phyloP scores from a whole-genome alignment of 1,140 invertebrate genomes.

The Bemisia tabaci region DNA sequence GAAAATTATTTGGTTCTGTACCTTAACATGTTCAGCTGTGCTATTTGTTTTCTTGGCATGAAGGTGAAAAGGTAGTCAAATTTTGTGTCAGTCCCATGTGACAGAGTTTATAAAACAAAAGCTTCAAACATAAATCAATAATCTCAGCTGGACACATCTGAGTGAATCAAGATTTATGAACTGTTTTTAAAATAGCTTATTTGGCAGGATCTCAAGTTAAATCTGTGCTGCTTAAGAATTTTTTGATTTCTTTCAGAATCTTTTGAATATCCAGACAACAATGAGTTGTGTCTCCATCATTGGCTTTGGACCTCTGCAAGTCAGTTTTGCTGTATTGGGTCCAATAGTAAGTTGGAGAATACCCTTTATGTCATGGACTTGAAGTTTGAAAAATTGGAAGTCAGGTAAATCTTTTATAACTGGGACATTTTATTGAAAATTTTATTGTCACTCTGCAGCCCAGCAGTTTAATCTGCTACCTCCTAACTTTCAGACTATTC shows the following conservation, averaged over 20 bases:
- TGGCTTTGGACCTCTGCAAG: background rate
- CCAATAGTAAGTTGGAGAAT: background rate
- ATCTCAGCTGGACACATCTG: constrained; percentile 6
- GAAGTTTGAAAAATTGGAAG: background rate
- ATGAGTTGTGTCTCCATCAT: background rate
- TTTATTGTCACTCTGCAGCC: no score
- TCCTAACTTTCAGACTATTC: no score
- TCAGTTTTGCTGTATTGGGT: background rate
- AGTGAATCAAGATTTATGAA: background rate
- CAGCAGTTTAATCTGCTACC: no score
- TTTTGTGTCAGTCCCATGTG: no score
- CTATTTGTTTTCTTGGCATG: no score
- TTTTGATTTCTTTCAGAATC: no score
- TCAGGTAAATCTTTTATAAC: background rate
- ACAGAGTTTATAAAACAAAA: constrained; percentile 9
- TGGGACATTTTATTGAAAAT: no score
- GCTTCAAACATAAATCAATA: constrained; percentile 3
- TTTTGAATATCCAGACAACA: background rate
- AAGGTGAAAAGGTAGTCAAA: no score
- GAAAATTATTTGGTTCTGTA: no score
- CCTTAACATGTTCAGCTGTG: no score
- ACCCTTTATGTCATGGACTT: background rate
- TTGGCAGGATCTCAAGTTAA: no score
- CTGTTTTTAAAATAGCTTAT: background rate
- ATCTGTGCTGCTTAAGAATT: no score